Percentiles rank a stretch among this genome's conserved stretches.
Evolutionary conservation across 1,140 invertebrate species (phyloP).

Genomic region (Phenacoccus solenopsis): DNA sequence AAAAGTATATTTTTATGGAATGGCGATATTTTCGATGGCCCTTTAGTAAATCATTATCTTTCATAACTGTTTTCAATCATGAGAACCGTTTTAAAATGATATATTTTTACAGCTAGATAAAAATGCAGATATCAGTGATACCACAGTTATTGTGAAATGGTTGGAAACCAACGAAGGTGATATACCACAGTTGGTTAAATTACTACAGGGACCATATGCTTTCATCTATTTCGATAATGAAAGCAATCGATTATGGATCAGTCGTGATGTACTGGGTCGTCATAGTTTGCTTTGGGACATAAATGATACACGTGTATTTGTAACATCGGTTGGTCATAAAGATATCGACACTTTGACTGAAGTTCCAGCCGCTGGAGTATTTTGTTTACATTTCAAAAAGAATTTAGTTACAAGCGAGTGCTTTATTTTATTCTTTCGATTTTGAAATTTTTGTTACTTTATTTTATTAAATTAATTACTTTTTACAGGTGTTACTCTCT

Average conservation of each 20-base stretch:
- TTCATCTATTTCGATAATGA: conserved; percentile 57
- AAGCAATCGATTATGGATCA: conserved; percentile 55
- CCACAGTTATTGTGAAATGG: conserved; percentile 15
- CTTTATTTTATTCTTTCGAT: background rate
- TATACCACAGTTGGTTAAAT: conserved; percentile 30
- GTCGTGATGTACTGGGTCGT: conserved; percentile 71
- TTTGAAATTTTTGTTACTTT: too few relatives aligned
- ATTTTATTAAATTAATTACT: background rate
- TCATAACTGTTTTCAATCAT: background rate
- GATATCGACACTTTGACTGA: conserved; percentile 44
- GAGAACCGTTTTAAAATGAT: background rate
- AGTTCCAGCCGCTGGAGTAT: conserved; percentile 56
- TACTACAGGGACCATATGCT: conserved; percentile 67
- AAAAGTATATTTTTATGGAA: conserved; percentile 57
- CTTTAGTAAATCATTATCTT: conserved; percentile 28
- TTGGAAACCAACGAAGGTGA: conserved; percentile 11
- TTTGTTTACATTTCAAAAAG: conserved; percentile 37
- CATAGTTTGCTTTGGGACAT: conserved; percentile 59
- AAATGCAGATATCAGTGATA: background rate
- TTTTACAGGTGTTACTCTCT: conserved; percentile 21
- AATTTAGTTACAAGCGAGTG: conserved; percentile 36
- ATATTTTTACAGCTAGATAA: background rate
- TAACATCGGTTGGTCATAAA: conserved; percentile 47
- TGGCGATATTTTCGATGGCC: conserved; percentile 60
- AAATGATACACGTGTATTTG: conserved; percentile 33